A percentile compares a stretch with the other conserved stretches of the same genome.
phyloP scores from a whole-genome alignment of 1,140 invertebrate species.

The Bombus confusus region DNA sequence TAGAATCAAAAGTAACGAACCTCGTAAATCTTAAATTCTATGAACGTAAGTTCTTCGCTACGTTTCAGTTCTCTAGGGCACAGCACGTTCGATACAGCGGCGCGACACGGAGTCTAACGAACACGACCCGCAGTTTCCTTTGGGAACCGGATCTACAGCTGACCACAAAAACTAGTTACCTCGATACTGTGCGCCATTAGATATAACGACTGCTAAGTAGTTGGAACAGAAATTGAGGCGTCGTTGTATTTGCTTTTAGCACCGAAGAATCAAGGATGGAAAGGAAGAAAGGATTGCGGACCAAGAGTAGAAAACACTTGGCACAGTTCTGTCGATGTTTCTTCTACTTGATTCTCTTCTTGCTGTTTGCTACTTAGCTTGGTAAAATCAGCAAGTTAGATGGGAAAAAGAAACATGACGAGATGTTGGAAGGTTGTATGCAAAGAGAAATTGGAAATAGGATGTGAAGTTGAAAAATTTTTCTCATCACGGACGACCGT shows the following conservation, averaged over 20 bases:
- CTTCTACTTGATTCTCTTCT: background rate
- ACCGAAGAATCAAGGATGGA: background rate
- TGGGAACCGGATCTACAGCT: no score
- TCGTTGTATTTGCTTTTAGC: constrained; percentile 41
- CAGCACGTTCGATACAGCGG: no score
- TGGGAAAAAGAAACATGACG: no score
- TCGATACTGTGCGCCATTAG: no score
- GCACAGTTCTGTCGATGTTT: background rate
- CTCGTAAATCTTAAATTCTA: no score
- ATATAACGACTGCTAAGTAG: background rate
- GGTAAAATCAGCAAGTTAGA: background rate
- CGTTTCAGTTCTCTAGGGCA: no score
- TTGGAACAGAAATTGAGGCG: constrained; percentile 34
- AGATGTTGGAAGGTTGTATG: background rate
- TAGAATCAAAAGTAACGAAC: no score
- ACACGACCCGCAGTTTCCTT: no score
- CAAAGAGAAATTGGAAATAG: background rate
- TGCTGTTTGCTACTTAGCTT: background rate
- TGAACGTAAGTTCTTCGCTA: no score
- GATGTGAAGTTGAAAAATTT: background rate
- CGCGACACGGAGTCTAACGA: no score
- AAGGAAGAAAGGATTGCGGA: background rate
- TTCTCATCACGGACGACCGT: background rate
- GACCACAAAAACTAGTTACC: no score
- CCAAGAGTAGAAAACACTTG: background rate